Evolutionary conservation across 2,888 invertebrate genomes (phyloP).

Genomic region (Bruchidius siliquastri): DNA sequence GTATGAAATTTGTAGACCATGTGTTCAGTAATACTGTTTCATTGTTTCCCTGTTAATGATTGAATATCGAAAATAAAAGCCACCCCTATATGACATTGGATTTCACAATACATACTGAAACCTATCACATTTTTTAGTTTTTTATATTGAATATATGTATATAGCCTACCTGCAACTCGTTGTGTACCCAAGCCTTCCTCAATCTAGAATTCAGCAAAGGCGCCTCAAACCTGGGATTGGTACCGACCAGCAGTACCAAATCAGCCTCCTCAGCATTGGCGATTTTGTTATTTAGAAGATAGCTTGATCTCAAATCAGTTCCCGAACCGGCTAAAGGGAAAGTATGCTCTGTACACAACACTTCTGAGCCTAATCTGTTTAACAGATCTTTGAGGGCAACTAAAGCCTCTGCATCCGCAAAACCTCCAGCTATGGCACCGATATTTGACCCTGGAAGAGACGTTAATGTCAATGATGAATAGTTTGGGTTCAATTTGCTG

Average conservation of each 20-base stretch:
- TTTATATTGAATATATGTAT: too few relatives aligned
- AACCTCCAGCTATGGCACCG: constrained; percentile 82
- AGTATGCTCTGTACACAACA: constrained; percentile 82
- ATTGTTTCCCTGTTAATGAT: too few relatives aligned
- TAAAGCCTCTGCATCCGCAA: constrained; percentile 88
- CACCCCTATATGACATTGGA: too few relatives aligned
- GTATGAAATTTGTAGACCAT: too few relatives aligned
- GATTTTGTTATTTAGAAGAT: constrained; percentile 87
- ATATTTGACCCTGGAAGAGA: constrained; percentile 47
- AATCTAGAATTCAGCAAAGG: constrained; percentile 93
- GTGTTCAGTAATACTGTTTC: too few relatives aligned
- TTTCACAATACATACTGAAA: too few relatives aligned
- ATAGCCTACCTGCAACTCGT: constrained; percentile 63
- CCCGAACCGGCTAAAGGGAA: constrained; percentile 79
- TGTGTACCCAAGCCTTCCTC: constrained; percentile 92
- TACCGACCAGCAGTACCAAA: constrained; percentile 86
- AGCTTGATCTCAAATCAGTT: constrained; percentile 85
- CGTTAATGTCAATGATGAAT: too few relatives aligned
- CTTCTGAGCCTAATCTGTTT: constrained; percentile 82
- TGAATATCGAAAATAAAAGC: too few relatives aligned
- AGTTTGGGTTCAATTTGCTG: too few relatives aligned
- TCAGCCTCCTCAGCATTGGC: constrained; percentile 91
- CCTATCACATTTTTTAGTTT: too few relatives aligned
- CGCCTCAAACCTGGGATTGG: constrained; percentile 96
- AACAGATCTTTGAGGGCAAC: constrained; percentile 89